Evolutionary conservation across 2,888 invertebrate genomes (phyloP), one percentile per base, ranked within the genome.

Genomic region (Stegophylla sp.): DNA sequence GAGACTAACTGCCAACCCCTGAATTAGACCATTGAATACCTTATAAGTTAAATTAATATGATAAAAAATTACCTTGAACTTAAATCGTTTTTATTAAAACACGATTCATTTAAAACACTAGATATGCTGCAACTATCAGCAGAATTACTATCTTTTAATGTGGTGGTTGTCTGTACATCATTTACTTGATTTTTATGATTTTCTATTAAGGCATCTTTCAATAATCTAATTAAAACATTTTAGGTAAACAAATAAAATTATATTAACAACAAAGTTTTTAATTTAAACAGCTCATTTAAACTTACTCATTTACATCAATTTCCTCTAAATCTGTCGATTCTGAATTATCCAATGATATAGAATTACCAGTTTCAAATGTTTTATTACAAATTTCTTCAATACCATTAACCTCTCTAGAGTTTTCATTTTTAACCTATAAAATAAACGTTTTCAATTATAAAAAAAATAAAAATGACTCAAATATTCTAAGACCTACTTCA

Each of bases 301-400:
- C 59, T 79, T 3, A 79, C 79, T 79, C 61, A 26, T 48, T 82
- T 23, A 75, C 77, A 53, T 82, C 79, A 4, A 79, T 82, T 45
- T 69, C 51, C 17, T 71, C 71, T 43, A 77, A 2, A 7, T 63
- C 71, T 9, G 7, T 41, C n/a, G 15, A 43, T 48, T 75, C 66
- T 1, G 59, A 56, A 66, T 23, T 20, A 28, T 56, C 26, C 3
- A 26, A 45, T 45, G 34, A 59, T 45, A 45, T 2, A n/a, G 26
- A 28, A 45, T 67, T 43, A n/a, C n/a, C 28, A 15, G 26, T 45
- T 59, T 15, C 7, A 67, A 45, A 26, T 51, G 53, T 45, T 56
- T n/a, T n/a, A n/a, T n/a, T 67, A 45, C 3, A 56, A 15, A 45
- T 56, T 20, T 67, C 77, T 4, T 59, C 53, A n/a, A 41, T 67